phyloP scores from a whole-genome alignment of 2,113 vertebrate genomes.

The Clarias macrocephalus region DNA sequence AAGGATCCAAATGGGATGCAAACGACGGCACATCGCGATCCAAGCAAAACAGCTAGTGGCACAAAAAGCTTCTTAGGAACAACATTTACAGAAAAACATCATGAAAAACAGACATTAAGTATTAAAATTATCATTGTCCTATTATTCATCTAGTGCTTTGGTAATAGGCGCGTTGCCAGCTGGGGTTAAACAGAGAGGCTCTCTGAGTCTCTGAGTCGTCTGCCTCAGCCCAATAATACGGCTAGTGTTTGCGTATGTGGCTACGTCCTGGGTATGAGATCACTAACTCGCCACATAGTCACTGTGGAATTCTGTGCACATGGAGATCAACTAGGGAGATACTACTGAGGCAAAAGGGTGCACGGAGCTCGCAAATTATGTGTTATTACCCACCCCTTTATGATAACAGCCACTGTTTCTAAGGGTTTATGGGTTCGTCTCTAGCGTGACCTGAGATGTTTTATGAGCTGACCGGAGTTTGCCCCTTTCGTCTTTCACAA shows the following conservation, averaged over 20 bases:
- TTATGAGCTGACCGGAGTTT: conserved; percentile 44
- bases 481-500: conserved; percentile 21
- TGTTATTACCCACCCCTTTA: background rate
- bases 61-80: background rate
- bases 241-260: conserved; percentile 59
- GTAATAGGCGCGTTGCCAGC: background rate
- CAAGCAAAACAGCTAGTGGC: conserved; percentile 28
- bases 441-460: conserved; percentile 26
- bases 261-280: conserved; percentile 23
- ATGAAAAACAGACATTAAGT: background rate
- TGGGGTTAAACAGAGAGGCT: conserved; percentile 19
- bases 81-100: background rate
- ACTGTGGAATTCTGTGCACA: conserved; percentile 26
- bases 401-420: background rate
- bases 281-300: conserved; percentile 7
- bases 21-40: conserved; percentile 14
- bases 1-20: conserved; percentile 37
- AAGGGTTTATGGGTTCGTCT: conserved; percentile 15
- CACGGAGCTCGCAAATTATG: background rate
- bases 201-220: background rate
- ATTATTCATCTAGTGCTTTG: background rate
- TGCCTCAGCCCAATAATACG: conserved; percentile 44
- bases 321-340: background rate
- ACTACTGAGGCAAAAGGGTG: background rate
- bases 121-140: background rate